Base-by-base conservation (phyloP, 2,113 vertebrate species). In the Mastomys natalensis region DNA sequence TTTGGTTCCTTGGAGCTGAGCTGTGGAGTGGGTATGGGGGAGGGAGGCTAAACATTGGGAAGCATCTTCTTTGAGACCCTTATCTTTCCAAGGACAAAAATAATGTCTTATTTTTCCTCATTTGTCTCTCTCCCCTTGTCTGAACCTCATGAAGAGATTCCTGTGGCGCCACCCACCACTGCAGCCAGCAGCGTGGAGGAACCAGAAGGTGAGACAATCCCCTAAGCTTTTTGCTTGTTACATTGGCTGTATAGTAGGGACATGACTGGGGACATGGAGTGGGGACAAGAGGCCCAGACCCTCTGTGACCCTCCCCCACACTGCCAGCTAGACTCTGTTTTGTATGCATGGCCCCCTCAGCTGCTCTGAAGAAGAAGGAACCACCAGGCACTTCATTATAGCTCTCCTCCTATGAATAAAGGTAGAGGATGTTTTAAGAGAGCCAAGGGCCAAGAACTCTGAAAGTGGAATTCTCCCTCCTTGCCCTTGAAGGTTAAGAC, bases 171-270 rank as follows among this genome's bases (percentile, higher is more conserved):
- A 0, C 99, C 99, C 0, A 99, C 99, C 66, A 99, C 99, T 0
- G 98, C 99, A 0, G 98, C 99, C 96, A 99, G 99, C 98, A 99
- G 99, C 93, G 99, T 99, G 0, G 99, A 99, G 96, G 99, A 99
- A 90, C 99, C 99, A 0, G 99, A 99, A 99, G 99, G 99, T 99
- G 98, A 62, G 98, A 53, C 2, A 17, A 19, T 21, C 85, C 73
- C 12, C 43, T 53, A 31, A 17, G 19, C n/a, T n/a, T 37, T 51
- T 74, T 7, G 9, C 19, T 3, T 43, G 37, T 87, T 10, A 5
- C 1, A 31, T 37, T 73, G n/a, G 43, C 48, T 10, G 0, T 37
- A 0, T 45, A 13, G 4, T n/a, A 68, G 64, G 37, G 55, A 6
- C 1, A 7, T 26, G n/a, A 31, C 15, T 3, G 4, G 11, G 64